These are phyloP conservation scores for Drosophila cardini DNA, from an alignment of 1,140 invertebrate genomes.

Conservation along the genomic window DNA sequence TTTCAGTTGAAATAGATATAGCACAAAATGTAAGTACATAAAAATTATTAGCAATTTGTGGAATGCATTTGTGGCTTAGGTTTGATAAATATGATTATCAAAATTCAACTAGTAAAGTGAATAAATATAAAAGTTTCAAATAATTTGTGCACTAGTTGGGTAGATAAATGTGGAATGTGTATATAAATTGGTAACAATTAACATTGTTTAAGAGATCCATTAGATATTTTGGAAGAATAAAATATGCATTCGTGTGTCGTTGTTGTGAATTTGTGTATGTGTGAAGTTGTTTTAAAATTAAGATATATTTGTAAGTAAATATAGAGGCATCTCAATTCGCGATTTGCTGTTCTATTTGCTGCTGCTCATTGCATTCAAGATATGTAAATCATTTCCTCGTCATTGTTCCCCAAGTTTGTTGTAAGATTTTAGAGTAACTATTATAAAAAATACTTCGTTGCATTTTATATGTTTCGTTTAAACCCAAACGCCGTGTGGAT, in stretches of 20 bases:
- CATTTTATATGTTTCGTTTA: conserved; percentile 84
- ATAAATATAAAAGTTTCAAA: conserved; percentile 30
- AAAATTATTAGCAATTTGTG: conserved; percentile 41
- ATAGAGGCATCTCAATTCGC: conserved; percentile 26
- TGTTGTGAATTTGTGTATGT: conserved; percentile 60
- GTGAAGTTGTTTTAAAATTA: conserved; percentile 37
- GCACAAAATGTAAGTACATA: conserved; percentile 46
- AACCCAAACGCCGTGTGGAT: conserved; percentile 98
- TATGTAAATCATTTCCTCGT: conserved; percentile 61
- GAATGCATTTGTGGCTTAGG: conserved; percentile 12
- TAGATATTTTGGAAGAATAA: conserved; percentile 50
- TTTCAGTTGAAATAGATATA: conserved; percentile 37
- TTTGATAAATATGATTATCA: conserved; percentile 8
- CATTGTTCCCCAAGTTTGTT: conserved; percentile 70
- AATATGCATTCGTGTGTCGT: conserved; percentile 50
- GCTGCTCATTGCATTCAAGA: conserved; percentile 48
- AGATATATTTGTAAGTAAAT: conserved; percentile 44
- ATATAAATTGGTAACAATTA: conserved; percentile 66
- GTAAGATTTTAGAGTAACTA: conserved; percentile 4
- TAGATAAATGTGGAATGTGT: conserved; percentile 22
- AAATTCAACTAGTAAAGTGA: conserved; percentile 33
- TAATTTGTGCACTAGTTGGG: conserved; percentile 34
- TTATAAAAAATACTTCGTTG: conserved; percentile 27
- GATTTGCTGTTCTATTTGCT: conserved; percentile 30
- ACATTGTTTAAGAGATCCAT: conserved; percentile 73